A percentile compares a stretch with the other conserved stretches of the same genome.
Conservation (phyloP, 2,797 vertebrate genomes). For the Atherinosoma microstoma region DNA sequence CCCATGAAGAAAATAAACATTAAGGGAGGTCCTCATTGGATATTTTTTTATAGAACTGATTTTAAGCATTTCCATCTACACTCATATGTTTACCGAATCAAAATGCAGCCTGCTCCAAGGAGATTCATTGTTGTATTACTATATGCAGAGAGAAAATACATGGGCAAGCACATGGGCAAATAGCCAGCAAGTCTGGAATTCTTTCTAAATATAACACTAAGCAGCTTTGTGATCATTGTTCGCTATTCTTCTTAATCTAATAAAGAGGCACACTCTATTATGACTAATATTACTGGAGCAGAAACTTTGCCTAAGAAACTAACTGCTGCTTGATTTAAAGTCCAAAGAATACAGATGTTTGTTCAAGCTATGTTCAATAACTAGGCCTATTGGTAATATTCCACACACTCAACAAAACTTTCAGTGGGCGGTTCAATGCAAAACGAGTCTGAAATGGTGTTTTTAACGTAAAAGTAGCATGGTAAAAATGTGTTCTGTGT, state of each 20-base stretch:
- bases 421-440: constrained; percentile 3
- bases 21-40: too few species aligned
- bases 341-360: constrained; percentile 38
- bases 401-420: not conserved
- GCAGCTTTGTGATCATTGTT: constrained; percentile 65
- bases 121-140: constrained; percentile 30
- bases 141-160: constrained; percentile 25
- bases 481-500: not conserved
- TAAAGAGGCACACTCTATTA: constrained; percentile 38
- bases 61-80: too few species aligned
- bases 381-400: not conserved
- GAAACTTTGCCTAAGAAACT: constrained; percentile 37
- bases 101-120: too few species aligned
- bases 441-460: not conserved
- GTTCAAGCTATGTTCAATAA: not conserved
- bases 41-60: too few species aligned
- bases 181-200: constrained; percentile 50
- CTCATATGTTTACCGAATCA: too few species aligned
- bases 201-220: constrained; percentile 53
- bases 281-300: constrained; percentile 45
- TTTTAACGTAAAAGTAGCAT: not conserved
- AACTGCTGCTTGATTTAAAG: constrained; percentile 28
- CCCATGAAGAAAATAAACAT: too few species aligned
- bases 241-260: constrained; percentile 58
- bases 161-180: constrained; percentile 4